Evolutionary conservation across 2,888 invertebrate species (phyloP).

Genomic region (Pediacus dermestoides): DNA sequence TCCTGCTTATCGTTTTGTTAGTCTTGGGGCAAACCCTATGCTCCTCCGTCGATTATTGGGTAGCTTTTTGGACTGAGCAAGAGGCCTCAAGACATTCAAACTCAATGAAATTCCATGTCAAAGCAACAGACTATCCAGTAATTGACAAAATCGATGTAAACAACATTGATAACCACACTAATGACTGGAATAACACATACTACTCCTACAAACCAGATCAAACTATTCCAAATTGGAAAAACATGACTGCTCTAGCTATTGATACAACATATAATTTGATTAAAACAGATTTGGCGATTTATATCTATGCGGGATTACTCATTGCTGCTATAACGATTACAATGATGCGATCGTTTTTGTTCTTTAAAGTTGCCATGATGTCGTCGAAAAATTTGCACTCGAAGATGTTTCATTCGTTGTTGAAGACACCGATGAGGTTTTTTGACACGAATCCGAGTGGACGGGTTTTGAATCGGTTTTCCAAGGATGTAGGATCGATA

Average conservation of each 20-base stretch:
- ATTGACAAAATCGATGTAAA: too few species aligned
- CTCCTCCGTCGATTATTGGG: slow-evolving; percentile 41
- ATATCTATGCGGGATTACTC: slow-evolving; percentile 58
- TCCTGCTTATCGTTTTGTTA: slow-evolving; percentile 25
- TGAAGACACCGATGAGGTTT: slow-evolving; percentile 72
- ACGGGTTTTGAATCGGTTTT: slow-evolving; percentile 70
- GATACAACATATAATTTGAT: slow-evolving; percentile 18
- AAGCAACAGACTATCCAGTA: too few species aligned
- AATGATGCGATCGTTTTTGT: slow-evolving; percentile 62
- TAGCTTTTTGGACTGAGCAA: slow-evolving; percentile 41
- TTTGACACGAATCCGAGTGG: slow-evolving; percentile 84
- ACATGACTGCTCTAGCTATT: too few species aligned
- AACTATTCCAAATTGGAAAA: too few species aligned
- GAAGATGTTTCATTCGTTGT: slow-evolving; percentile 70
- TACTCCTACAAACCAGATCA: too few species aligned
- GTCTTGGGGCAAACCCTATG: slow-evolving; percentile 36
- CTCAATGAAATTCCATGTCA: too few species aligned
- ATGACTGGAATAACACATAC: too few species aligned
- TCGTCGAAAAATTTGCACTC: slow-evolving; percentile 75
- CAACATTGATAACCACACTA: too few species aligned
- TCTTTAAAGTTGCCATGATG: slow-evolving; percentile 69
- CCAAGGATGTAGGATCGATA: slow-evolving; percentile 67
- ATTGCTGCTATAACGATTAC: slow-evolving; percentile 57
- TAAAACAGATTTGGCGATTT: slow-evolving; percentile 30
- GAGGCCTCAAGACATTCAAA: too few species aligned